These are phyloP conservation scores for Mugil cephalus DNA, from an alignment of 2,113 vertebrate species.

Conservation along the genomic window DNA sequence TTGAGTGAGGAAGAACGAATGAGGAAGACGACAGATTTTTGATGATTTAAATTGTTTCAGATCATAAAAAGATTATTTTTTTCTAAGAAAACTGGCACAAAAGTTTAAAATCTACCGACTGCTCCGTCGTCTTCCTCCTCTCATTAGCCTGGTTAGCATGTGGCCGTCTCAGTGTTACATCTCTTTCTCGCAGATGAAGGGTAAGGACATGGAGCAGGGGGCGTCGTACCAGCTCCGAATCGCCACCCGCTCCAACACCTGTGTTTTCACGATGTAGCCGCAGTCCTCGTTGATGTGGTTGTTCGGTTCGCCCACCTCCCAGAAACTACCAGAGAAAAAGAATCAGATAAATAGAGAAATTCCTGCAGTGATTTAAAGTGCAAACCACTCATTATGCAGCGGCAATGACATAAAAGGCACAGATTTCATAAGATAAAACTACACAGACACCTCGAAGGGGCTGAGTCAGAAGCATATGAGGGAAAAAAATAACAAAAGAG, in stretches of 20 bases:
- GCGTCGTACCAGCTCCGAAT: constrained; percentile 81
- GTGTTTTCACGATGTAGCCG: constrained; percentile 80
- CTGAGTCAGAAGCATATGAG: background rate
- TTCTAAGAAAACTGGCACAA: no score
- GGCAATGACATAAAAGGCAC: background rate
- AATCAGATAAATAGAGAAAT: no score
- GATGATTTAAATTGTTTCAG: no score
- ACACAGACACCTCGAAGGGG: background rate
- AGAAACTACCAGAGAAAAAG: constrained; percentile 66
- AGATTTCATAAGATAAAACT: background rate
- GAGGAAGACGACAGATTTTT: no score
- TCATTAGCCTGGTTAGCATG: no score
- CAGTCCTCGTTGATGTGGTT: constrained; percentile 84
- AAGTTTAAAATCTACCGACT: no score
- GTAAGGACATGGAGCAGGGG: constrained; percentile 65
- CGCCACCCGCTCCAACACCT: constrained; percentile 39
- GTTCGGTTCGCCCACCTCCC: constrained; percentile 82
- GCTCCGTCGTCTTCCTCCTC: no score
- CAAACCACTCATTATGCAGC: no score
- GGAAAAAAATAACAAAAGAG: constrained; percentile 21
- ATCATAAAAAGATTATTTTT: no score
- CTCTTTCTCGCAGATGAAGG: constrained; percentile 80
- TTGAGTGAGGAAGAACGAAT: no score
- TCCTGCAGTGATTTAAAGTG: no score
- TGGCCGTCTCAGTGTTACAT: background rate